phyloP scores from a whole-genome alignment of 2,113 vertebrate genomes.

The Clarias batrachus region DNA sequence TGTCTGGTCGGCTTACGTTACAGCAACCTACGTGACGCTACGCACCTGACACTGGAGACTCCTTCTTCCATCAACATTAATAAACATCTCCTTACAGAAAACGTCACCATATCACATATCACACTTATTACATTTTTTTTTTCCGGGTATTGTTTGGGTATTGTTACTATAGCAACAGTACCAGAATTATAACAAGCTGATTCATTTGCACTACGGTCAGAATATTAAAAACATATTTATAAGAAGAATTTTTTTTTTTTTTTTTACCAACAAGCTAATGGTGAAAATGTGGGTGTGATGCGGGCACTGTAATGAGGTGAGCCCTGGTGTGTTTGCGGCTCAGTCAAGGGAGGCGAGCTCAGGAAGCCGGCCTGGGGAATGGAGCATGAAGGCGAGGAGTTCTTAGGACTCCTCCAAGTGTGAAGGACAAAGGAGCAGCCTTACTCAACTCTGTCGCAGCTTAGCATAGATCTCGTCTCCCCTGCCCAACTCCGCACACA shows the following conservation, averaged over 20 bases:
- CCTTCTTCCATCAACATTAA: not conserved
- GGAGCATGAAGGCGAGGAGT: slow-evolving; percentile 69
- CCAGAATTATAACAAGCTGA: not conserved
- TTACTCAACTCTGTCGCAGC: slow-evolving; percentile 77
- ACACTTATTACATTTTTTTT: not conserved
- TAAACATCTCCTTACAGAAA: not conserved
- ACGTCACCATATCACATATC: not conserved
- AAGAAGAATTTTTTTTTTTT: not conserved
- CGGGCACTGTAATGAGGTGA: slow-evolving; percentile 52
- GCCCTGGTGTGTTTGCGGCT: slow-evolving; percentile 62
- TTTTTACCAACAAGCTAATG: not conserved
- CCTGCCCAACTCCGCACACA: slow-evolving; percentile 22
- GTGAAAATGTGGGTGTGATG: slow-evolving; percentile 33
- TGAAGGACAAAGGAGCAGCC: slow-evolving; percentile 81
- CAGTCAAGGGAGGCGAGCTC: slow-evolving; percentile 69
- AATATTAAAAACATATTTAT: not conserved
- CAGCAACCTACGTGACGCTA: not conserved
- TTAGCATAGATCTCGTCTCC: slow-evolving; percentile 69
- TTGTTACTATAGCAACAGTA: not conserved
- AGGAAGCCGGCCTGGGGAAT: slow-evolving; percentile 54
- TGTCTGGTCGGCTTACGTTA: not conserved
- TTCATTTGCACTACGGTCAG: not conserved
- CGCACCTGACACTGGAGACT: not conserved
- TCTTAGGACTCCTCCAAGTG: slow-evolving; percentile 77
- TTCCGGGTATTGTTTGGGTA: too few species aligned